phyloP scores from a whole-genome alignment of 2,797 vertebrate species.

The Phoeniculus purpureus region DNA sequence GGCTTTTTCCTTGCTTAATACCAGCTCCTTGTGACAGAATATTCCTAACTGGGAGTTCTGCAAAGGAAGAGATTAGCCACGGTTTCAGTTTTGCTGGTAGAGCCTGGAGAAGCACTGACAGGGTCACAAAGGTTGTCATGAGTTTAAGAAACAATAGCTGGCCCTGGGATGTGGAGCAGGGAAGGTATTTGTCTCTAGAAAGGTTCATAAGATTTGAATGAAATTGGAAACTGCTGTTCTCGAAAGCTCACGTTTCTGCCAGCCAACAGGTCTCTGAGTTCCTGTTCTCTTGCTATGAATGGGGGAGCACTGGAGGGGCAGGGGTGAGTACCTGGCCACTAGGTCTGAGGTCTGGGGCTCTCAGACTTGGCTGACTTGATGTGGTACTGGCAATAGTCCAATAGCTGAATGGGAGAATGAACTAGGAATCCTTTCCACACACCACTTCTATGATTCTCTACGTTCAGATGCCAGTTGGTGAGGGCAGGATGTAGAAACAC shows the following conservation, averaged over 20 bases:
- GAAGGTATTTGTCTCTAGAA: not conserved
- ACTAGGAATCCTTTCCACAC: not conserved
- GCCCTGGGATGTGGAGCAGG: not conserved
- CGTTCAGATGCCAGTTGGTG: not conserved
- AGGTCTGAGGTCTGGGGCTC: not conserved
- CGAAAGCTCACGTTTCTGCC: not conserved
- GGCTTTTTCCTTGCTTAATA: not conserved
- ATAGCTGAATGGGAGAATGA: not conserved
- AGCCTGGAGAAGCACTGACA: not conserved
- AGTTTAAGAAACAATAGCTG: not conserved
- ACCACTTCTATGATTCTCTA: not conserved
- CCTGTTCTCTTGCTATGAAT: not conserved
- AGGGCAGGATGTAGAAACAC: not conserved
- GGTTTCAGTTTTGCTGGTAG: not conserved
- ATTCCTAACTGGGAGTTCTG: not conserved
- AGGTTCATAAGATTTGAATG: not conserved
- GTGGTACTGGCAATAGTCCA: not conserved
- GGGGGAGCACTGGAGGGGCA: not conserved
- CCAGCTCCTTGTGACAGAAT: not conserved
- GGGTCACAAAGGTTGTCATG: not conserved
- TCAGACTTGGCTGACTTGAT: not conserved
- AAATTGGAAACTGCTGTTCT: not conserved
- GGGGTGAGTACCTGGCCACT: not conserved
- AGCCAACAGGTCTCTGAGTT: rapidly evolving
- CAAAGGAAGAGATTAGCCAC: not conserved